These are phyloP conservation scores for Morpho achilles DNA, from an alignment of 2,888 invertebrate species.

Conservation along the genomic window DNA sequence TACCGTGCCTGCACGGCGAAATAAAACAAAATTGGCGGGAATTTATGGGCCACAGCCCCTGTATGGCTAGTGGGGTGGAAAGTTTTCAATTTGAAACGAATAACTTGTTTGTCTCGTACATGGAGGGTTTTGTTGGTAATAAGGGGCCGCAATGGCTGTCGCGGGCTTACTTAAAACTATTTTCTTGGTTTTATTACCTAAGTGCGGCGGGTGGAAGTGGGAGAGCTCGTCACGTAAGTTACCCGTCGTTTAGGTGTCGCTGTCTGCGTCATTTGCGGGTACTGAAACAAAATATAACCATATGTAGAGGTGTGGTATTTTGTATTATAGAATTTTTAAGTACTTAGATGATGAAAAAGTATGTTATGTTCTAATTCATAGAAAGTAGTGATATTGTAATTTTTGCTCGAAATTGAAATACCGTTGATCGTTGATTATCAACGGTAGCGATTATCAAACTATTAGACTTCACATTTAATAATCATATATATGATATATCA, in stretches of 20 bases:
- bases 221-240: constrained; percentile 38
- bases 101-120: constrained; percentile 76
- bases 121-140: constrained; percentile 73
- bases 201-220: constrained; percentile 57
- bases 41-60: constrained; percentile 73
- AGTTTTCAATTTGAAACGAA: constrained; percentile 79
- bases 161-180: constrained; percentile 74
- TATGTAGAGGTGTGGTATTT: constrained; percentile 7
- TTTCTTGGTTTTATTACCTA: constrained; percentile 75
- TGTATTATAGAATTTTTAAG: not conserved
- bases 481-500: too few relatives aligned
- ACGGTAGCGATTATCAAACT: too few relatives aligned
- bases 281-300: constrained; percentile 16
- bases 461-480: too few relatives aligned
- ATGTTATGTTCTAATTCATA: too few relatives aligned
- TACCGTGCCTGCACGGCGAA: constrained; percentile 75
- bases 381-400: too few relatives aligned
- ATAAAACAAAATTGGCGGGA: constrained; percentile 79
- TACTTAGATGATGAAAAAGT: not conserved
- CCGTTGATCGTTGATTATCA: too few relatives aligned
- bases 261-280: constrained; percentile 24
- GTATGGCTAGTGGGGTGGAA: constrained; percentile 74
- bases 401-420: too few relatives aligned
- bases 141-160: constrained; percentile 69
- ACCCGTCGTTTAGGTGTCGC: constrained; percentile 29